Conservation (phyloP, 2,797 vertebrate species). For the Sebastiscus tertius region DNA sequence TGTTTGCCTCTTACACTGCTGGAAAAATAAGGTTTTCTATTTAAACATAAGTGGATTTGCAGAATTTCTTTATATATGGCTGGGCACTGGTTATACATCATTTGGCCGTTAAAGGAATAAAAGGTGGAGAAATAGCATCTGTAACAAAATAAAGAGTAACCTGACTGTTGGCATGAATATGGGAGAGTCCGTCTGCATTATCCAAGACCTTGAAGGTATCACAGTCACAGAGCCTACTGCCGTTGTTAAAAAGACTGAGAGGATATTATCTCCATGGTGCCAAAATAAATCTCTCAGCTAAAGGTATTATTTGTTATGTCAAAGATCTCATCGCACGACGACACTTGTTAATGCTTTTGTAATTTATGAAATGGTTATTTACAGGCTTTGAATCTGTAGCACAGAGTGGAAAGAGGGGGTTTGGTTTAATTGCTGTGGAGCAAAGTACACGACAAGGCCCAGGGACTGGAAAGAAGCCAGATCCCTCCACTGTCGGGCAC, state of each 20-base stretch:
- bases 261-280: conserved; percentile 26
- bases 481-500: conserved; percentile 78
- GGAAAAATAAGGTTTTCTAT: neutral
- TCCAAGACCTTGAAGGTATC: conserved; percentile 48
- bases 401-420: conserved; percentile 43
- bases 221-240: neutral
- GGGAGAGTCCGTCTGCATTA: conserved; percentile 21
- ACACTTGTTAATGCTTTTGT: conserved; percentile 60
- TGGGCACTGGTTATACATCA: conserved; percentile 8
- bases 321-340: conserved; percentile 39
- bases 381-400: conserved; percentile 55
- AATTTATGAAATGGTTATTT: conserved; percentile 74
- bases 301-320: conserved; percentile 66
- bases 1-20: neutral
- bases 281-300: conserved; percentile 56
- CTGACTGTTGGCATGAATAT: neutral
- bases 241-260: conserved; percentile 48
- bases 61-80: neutral
- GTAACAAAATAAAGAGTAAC: conserved; percentile 16
- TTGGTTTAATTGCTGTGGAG: conserved; percentile 78
- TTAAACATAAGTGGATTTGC: neutral
- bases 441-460: conserved; percentile 73
- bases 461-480: conserved; percentile 77
- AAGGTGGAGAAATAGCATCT: conserved; percentile 7
- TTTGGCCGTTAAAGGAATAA: conserved; percentile 32